Conservation (phyloP, 2,113 vertebrate genomes). For the Laticauda laticaudata region DNA sequence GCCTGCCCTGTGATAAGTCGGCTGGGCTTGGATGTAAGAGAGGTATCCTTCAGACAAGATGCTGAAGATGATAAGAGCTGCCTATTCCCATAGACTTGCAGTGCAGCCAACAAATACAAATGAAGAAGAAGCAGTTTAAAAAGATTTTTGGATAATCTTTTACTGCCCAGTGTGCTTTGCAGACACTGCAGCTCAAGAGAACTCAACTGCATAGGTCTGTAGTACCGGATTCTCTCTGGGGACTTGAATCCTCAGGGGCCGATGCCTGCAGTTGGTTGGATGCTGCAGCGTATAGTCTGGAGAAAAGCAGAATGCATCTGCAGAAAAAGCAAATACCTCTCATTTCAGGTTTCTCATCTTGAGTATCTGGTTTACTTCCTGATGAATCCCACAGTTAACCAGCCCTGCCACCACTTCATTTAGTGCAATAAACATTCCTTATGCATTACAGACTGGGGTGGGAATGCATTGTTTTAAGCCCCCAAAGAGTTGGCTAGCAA, state of each 20-base stretch:
- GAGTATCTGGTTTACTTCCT: background rate
- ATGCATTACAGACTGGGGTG: background rate
- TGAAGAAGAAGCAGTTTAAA: background rate
- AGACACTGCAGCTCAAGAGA: background rate
- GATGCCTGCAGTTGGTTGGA: background rate
- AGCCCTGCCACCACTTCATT: background rate
- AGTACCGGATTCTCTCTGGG: background rate
- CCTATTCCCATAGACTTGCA: background rate
- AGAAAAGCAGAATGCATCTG: background rate
- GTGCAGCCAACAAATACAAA: background rate
- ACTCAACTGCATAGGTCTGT: background rate
- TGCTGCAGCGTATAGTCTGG: background rate
- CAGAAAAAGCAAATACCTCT: background rate
- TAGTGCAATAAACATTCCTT: background rate
- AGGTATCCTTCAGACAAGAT: background rate
- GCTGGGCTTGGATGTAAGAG: background rate
- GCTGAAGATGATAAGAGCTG: background rate
- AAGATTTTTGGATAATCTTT: background rate
- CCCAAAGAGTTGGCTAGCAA: background rate
- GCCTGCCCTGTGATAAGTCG: background rate
- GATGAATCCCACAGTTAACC: background rate
- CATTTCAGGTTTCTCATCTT: background rate
- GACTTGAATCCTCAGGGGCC: background rate
- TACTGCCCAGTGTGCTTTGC: background rate
- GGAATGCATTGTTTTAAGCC: background rate